Conservation (phyloP, 2,113 vertebrate species). For the Clupea harengus region DNA sequence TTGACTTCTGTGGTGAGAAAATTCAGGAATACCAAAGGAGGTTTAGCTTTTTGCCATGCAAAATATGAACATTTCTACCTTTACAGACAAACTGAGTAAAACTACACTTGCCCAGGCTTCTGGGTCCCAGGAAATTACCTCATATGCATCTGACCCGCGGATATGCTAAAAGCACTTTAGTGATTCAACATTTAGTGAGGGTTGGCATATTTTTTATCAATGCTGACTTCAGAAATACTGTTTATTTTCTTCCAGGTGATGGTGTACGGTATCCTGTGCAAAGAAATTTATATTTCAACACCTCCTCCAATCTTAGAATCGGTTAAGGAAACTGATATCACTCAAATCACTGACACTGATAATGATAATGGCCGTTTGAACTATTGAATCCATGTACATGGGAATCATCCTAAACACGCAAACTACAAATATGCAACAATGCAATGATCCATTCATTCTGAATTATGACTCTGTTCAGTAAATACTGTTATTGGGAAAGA, state of each 20-base stretch:
- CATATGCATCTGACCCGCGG: not conserved
- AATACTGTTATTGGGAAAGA: too few relatives aligned
- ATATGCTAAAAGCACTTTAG: not conserved
- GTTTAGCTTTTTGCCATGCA: slow-evolving; percentile 23
- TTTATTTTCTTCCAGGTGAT: not conserved
- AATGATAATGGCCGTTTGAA: too few relatives aligned
- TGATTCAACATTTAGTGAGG: not conserved
- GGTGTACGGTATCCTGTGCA: not conserved
- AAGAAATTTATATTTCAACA: not conserved
- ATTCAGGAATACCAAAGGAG: slow-evolving; percentile 1
- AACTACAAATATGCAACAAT: too few relatives aligned
- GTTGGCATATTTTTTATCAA: not conserved
- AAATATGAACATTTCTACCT: slow-evolving; percentile 2
- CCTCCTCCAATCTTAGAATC: not conserved
- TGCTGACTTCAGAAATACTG: not conserved
- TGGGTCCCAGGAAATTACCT: not conserved
- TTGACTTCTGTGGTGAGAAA: not conserved
- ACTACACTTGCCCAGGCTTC: too few relatives aligned
- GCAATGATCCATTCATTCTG: too few relatives aligned
- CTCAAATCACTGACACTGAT: too few relatives aligned
- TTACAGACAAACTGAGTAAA: not conserved
- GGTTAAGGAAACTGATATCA: not conserved
- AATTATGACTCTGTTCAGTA: too few relatives aligned
- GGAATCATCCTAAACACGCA: too few relatives aligned
- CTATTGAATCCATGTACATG: too few relatives aligned